Percentiles rank a stretch among this genome's conserved stretches.
These are phyloP conservation scores for Hydropsyche tenuis DNA, from an alignment of 1,140 invertebrate genomes.

Conservation along the genomic window DNA sequence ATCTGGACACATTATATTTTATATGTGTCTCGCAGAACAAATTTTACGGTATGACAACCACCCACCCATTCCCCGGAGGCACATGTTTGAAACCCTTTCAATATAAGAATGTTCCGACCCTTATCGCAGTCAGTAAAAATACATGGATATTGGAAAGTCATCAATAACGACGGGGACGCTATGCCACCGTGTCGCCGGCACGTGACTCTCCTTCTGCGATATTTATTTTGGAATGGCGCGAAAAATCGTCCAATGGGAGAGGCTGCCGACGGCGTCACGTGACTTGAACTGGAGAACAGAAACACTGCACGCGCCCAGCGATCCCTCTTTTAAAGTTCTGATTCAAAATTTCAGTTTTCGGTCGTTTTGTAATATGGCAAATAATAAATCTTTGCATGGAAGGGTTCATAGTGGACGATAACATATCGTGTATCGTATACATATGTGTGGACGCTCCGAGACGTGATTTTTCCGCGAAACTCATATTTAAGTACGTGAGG, in stretches of 20 bases:
- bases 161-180: slow-evolving; percentile 38
- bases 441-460: neutral
- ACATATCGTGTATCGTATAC: too few species aligned
- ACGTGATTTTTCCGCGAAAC: slow-evolving; percentile 32
- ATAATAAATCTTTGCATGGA: too few species aligned
- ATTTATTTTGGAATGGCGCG: slow-evolving; percentile 32
- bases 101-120: slow-evolving; percentile 39
- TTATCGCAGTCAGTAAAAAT: slow-evolving; percentile 35
- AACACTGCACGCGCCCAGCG: too few species aligned
- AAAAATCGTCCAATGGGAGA: slow-evolving; percentile 16
- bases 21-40: slow-evolving; percentile 31
- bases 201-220: slow-evolving; percentile 37
- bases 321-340: too few species aligned
- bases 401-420: too few species aligned
- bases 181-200: slow-evolving; percentile 36
- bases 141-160: slow-evolving; percentile 41
- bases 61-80: slow-evolving; percentile 1
- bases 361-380: too few species aligned
- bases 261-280: neutral
- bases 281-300: neutral
- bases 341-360: too few species aligned
- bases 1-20: slow-evolving; percentile 29
- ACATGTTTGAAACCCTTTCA: slow-evolving; percentile 30
- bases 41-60: slow-evolving; percentile 37
- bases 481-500: slow-evolving; percentile 35